These are phyloP conservation scores for Eupsilia transversa DNA, from an alignment of 2,888 invertebrate species.

Conservation along the genomic window DNA sequence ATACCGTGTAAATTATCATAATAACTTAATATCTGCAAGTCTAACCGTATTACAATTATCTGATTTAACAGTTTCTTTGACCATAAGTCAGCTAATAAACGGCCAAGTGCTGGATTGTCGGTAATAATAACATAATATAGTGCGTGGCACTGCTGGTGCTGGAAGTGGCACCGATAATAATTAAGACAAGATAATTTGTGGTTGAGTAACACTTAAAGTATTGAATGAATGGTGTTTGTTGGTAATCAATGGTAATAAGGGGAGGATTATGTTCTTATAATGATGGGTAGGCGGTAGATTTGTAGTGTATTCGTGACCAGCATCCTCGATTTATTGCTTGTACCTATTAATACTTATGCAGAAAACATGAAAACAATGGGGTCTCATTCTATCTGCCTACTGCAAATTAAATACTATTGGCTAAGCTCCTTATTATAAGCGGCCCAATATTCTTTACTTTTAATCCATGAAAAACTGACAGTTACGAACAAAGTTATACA, in stretches of 20 bases:
- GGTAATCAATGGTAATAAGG: constrained; percentile 36
- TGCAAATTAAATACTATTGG: not conserved
- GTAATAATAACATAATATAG: constrained; percentile 38
- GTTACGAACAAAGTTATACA: not conserved
- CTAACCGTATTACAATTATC: constrained; percentile 35
- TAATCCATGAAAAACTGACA: no score
- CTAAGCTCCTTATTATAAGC: no score
- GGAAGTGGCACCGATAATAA: constrained; percentile 33
- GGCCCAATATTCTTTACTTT: no score
- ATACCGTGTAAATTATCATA: constrained; percentile 40
- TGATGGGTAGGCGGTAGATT: constrained; percentile 21
- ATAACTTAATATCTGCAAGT: constrained; percentile 56
- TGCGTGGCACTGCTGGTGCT: constrained; percentile 1
- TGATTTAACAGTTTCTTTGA: constrained; percentile 52
- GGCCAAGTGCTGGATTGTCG: constrained; percentile 34
- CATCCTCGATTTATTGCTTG: constrained; percentile 13
- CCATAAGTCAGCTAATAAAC: constrained; percentile 51
- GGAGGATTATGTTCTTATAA: constrained; percentile 33
- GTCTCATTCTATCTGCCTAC: not conserved
- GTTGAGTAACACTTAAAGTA: constrained; percentile 29
- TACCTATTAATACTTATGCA: not conserved
- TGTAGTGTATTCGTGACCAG: constrained; percentile 38
- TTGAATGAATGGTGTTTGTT: constrained; percentile 28
- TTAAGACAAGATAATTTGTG: constrained; percentile 51
- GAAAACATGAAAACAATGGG: not conserved